A percentile compares a stretch with the other conserved stretches of the same genome.
These are phyloP conservation scores for Tyto alba DNA, from an alignment of 2,113 vertebrate species.

Conservation along the genomic window DNA sequence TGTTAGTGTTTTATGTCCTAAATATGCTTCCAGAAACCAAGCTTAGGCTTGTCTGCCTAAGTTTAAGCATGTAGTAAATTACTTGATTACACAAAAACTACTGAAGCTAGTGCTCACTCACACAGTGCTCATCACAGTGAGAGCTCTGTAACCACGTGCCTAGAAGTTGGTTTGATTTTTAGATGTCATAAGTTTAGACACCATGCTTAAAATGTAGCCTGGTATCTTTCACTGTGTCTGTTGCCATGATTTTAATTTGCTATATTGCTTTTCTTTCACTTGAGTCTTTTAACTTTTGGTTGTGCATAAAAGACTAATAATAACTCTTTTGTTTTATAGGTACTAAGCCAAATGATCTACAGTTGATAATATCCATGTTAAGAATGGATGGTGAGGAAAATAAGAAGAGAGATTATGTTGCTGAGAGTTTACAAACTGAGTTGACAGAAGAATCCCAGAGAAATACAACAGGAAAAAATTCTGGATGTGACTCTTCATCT, in stretches of 20 bases:
- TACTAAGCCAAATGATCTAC: slow-evolving; percentile 19
- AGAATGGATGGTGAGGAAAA: slow-evolving; percentile 68
- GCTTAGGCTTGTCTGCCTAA: not conserved
- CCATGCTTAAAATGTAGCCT: not conserved
- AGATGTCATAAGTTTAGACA: not conserved
- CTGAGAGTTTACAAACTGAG: not conserved
- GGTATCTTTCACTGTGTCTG: not conserved
- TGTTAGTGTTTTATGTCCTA: not conserved
- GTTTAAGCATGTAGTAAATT: not conserved
- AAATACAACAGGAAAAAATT: not conserved
- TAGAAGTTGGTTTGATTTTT: not conserved
- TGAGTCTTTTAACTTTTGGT: not conserved
- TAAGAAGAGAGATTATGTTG: slow-evolving; percentile 32
- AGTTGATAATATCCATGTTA: not conserved
- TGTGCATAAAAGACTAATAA: not conserved
- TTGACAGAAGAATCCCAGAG: not conserved
- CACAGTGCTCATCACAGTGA: not conserved
- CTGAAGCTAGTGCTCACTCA: not conserved
- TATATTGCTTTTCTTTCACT: not conserved
- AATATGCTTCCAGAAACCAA: not conserved
- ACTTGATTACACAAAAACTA: not conserved
- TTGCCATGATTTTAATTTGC: not conserved
- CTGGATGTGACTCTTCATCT: not conserved
- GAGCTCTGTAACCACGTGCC: not conserved
- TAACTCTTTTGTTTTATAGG: slow-evolving; percentile 48